These are phyloP conservation scores for Drosophila cardini DNA, from an alignment of 1,140 invertebrate genomes.

Conservation along the genomic window DNA sequence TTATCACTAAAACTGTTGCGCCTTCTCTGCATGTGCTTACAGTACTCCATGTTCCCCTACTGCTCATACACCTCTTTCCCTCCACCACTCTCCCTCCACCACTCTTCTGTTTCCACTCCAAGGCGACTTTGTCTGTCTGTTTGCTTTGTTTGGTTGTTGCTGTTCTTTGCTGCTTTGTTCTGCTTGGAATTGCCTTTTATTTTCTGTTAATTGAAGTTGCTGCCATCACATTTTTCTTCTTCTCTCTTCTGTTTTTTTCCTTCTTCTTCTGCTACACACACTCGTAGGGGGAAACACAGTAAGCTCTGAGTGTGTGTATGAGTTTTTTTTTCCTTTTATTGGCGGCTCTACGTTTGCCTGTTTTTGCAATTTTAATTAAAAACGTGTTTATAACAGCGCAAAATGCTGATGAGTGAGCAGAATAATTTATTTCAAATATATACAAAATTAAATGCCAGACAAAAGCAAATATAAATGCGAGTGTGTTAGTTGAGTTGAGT, in stretches of 20 bases:
- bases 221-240: slow-evolving; percentile 72
- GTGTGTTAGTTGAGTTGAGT: background rate
- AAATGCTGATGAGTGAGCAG: slow-evolving; percentile 80
- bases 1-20: slow-evolving; percentile 81
- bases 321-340: slow-evolving; percentile 64
- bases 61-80: too few species aligned
- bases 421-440: slow-evolving; percentile 80
- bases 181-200: slow-evolving; percentile 79
- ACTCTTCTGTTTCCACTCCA: background rate
- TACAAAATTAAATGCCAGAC: slow-evolving; percentile 42
- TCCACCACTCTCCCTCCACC: background rate
- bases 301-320: slow-evolving; percentile 14
- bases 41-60: background rate
- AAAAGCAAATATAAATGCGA: slow-evolving; percentile 40
- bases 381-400: slow-evolving; percentile 83
- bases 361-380: slow-evolving; percentile 83
- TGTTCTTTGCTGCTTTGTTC: slow-evolving; percentile 69
- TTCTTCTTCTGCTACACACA: slow-evolving; percentile 23
- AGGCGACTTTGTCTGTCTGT: slow-evolving; percentile 52
- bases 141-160: slow-evolving; percentile 65
- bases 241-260: background rate
- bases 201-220: slow-evolving; percentile 82
- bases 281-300: slow-evolving; percentile 25
- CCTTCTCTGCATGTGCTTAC: slow-evolving; percentile 54
- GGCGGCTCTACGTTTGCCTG: slow-evolving; percentile 68